Evolutionary conservation across 2,888 invertebrate genomes (phyloP), one percentile per base, ranked within the genome.

Genomic region (Noctua janthina): DNA sequence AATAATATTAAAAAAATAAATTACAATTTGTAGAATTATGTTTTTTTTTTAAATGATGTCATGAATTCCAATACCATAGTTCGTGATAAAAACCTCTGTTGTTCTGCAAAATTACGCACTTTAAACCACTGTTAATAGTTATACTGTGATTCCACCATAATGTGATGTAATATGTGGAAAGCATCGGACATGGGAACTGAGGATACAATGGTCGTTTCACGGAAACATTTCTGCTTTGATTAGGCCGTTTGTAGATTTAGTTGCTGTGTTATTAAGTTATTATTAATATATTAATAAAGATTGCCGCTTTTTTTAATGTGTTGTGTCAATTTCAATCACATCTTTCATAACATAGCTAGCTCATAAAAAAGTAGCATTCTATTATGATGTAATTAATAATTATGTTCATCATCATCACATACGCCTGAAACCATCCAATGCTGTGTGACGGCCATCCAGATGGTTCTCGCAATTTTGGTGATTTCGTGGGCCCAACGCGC

Each of bases 131-230:
- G 68, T 5, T 29, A 4, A n/a, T 15, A 46, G 43, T n/a, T 46
- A 68, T 17, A 68, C 68, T 46, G 68, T 68, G 68, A 5, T 10
- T 10, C 68, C 49, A 68, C 64, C 56, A 80, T 59, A 78, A 80
- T 76, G 71, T 89, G 86, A 88, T n/a, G 81, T 64, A 89, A 89
- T 66, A 23, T 66, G 62, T 80, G 78, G 74, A 76, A 87, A 86
- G 78, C 72, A 78, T 66, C 66, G 56, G 76, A 80, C 77, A 78
- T 86, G 88, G 76, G 88, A 86, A 85, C 76, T 23, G 29, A 10
- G 20, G 59, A 69, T 54, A 86, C 86, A 86, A 86, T 86, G 78
- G 88, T 46, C 59, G 43, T n/a, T 64, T 76, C 81, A 73, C 64
- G 67, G 74, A 74, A 84, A 74, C 49, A 23, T 81, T 80, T 56